A percentile compares a stretch with the other conserved stretches of the same genome.
Evolutionary conservation across 1,140 invertebrate species (phyloP).

Genomic region (Epicauta chinensis): DNA sequence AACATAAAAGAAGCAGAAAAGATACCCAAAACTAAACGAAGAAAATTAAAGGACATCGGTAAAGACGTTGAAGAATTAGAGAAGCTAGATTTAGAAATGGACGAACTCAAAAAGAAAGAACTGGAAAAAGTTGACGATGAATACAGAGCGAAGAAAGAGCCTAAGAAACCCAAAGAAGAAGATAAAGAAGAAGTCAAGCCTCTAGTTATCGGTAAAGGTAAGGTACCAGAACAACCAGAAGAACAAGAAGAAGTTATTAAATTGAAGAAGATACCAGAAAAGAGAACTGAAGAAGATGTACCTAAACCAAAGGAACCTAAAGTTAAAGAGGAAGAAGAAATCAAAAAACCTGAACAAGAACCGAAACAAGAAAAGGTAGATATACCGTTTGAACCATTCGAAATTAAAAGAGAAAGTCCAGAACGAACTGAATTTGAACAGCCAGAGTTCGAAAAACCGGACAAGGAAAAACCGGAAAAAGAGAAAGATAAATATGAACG

Average conservation of each 20-base stretch:
- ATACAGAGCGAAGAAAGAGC: constrained; percentile 34
- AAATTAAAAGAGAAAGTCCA: constrained; percentile 28
- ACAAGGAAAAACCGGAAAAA: constrained; percentile 40
- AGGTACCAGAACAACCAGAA: constrained; percentile 41
- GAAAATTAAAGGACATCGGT: constrained; percentile 49
- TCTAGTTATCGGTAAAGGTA: constrained; percentile 47
- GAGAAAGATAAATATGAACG: constrained; percentile 27
- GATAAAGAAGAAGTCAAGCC: constrained; percentile 42
- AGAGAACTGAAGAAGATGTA: constrained; percentile 28
- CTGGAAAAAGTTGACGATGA: constrained; percentile 39
- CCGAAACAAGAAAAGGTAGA: constrained; percentile 24
- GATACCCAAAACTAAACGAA: constrained; percentile 48
- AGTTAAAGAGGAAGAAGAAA: constrained; percentile 21
- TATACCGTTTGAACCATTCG: constrained; percentile 37
- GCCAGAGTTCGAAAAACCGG: constrained; percentile 30
- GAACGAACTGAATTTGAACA: constrained; percentile 27
- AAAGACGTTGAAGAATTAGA: constrained; percentile 54
- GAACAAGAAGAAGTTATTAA: constrained; percentile 26
- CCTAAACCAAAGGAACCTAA: constrained; percentile 10
- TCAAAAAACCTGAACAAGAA: constrained; percentile 37
- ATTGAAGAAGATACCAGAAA: constrained; percentile 33
- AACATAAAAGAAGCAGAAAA: constrained; percentile 64
- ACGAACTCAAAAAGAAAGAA: constrained; percentile 44
- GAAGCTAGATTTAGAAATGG: constrained; percentile 51
- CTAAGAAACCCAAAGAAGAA: constrained; percentile 37